A percentile compares a stretch with the other conserved stretches of the same genome.
phyloP scores from a whole-genome alignment of 2,888 invertebrate species.

The Ophioninae sp. region DNA sequence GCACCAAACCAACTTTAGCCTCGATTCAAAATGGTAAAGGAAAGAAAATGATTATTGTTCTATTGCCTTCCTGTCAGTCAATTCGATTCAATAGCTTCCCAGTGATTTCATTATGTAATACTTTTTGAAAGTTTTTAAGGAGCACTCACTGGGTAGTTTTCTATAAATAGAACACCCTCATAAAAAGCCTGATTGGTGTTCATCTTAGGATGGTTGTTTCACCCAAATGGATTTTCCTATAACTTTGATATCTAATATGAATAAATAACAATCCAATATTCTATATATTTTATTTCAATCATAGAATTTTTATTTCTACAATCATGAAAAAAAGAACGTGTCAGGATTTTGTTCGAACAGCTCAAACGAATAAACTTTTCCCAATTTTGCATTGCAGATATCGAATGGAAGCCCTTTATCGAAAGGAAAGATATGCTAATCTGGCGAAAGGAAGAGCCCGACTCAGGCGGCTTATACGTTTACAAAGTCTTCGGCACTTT shows the following conservation, averaged over 20 bases:
- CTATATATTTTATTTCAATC: neutral
- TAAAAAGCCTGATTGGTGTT: constrained; percentile 21
- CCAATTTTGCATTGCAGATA: constrained; percentile 70
- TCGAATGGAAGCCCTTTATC: constrained; percentile 90
- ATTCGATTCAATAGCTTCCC: neutral
- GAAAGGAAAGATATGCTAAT: constrained; percentile 90
- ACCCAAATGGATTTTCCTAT: neutral
- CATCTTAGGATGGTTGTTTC: neutral
- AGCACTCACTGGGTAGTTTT: constrained; percentile 18
- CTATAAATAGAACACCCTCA: constrained; percentile 37
- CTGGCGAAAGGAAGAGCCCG: constrained; percentile 88
- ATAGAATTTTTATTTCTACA: neutral
- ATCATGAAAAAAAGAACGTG: too few relatives aligned
- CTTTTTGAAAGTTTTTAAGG: constrained; percentile 16
- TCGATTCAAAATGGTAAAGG: constrained; percentile 60
- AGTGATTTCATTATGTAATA: constrained; percentile 33
- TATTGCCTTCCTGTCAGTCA: constrained; percentile 61
- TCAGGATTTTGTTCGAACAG: too few relatives aligned
- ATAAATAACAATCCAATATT: neutral
- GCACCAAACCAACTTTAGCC: constrained; percentile 62
- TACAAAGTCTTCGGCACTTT: constrained; percentile 95
- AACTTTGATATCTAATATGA: neutral
- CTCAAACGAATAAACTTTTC: too few relatives aligned
- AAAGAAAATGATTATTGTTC: constrained; percentile 63
- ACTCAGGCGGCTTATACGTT: constrained; percentile 86